Base-by-base conservation (phyloP, 1,140 invertebrate species). In the Heliconius hewitsoni region DNA sequence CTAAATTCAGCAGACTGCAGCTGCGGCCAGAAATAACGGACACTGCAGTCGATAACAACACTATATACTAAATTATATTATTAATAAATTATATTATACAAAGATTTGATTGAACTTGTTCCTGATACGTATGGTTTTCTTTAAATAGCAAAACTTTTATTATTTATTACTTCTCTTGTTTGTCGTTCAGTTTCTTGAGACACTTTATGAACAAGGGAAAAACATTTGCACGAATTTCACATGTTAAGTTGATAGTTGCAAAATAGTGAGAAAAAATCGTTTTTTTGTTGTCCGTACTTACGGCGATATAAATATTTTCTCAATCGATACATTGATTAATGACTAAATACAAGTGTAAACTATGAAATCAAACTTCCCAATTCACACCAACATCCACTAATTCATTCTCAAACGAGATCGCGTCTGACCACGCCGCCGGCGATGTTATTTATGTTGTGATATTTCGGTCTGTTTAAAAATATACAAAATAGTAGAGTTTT, bases 1-100 rank as follows among this genome's bases (percentile, higher is more conserved):
- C 76, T 81, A 78, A 81, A 81, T 78, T 78, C 76, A 76, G 79
- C 79, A 80, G 79, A 72, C 79, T 76, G 75, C 79, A 60, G 71
- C 73, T 78, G 80, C 9, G 46, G 80, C 57, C 80, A 81, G 76
- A 81, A 81, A 81, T 81, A 81, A 76, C 76, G 70, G 80, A 71
- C 50, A 80, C 71, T 73, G 74, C 74, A 73, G 60, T 77, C 79
- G 71, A 80, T 77, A 80, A 80, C 73, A 73, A 57, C 34, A 19
- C 16, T 72, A 37, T 72, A 37, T 39, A 72, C 34, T 39, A 72
- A 37, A 72, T 72, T 72, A 16, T 72, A 39, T 71, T 37, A 71
- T 23, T 23, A 23, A 23, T 16, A 71, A 37, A 8, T n/a, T 39
- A 23, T 23, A 23, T 27, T 42, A 1, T 42, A n/a, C 18, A 16